Evolutionary conservation across 2,888 invertebrate species (phyloP).

Genomic region (Copidosoma aretas): DNA sequence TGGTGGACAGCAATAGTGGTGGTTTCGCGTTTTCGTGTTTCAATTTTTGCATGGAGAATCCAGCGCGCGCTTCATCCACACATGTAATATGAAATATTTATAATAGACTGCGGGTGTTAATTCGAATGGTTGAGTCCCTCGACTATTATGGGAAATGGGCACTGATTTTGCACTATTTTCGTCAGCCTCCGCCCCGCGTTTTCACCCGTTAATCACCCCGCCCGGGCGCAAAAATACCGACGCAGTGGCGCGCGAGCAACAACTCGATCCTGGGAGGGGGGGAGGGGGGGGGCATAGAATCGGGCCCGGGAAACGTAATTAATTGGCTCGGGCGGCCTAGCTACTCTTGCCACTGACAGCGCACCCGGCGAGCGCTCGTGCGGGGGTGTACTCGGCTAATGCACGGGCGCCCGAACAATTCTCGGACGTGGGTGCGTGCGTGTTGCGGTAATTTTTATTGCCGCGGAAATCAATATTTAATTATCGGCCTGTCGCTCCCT

Average conservation of each 20-base stretch:
- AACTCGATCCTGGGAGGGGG: not conserved
- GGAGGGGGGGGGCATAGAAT: conserved; percentile 47
- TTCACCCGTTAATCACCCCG: conserved; percentile 18
- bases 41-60: too few relatives aligned
- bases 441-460: conserved; percentile 34
- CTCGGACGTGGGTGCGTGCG: conserved; percentile 12
- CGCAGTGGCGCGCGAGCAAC: not conserved
- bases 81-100: too few relatives aligned
- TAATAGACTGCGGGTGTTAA: too few relatives aligned
- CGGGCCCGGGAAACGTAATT: conserved; percentile 56
- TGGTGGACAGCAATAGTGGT: too few relatives aligned
- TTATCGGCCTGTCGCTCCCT: too few relatives aligned
- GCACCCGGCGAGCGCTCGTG: too few relatives aligned
- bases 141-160: too few relatives aligned
- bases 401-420: conserved; percentile 28
- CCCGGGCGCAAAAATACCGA: conserved; percentile 8
- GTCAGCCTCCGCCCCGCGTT: too few relatives aligned
- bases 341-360: conserved; percentile 53
- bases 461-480: conserved; percentile 35
- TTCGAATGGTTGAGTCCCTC: too few relatives aligned
- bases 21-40: too few relatives aligned
- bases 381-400: conserved; percentile 36
- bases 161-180: too few relatives aligned
- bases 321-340: conserved; percentile 56
- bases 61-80: too few relatives aligned